phyloP scores from a whole-genome alignment of 2,888 invertebrate species.

The Drosophila kambysellisi region DNA sequence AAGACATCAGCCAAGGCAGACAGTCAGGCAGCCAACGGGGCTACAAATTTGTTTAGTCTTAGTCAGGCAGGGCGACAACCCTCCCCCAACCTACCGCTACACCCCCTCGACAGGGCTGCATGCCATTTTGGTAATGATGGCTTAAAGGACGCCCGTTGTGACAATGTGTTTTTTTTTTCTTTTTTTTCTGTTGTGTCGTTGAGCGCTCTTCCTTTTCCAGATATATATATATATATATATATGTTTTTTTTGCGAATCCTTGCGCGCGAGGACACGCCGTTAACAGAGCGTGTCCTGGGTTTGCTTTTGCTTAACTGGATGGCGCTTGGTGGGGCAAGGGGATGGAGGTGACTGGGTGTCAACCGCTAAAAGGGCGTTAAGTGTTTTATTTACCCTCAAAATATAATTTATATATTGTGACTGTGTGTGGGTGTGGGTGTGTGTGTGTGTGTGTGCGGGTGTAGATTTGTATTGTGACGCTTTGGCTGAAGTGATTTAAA shows the following conservation, averaged over 20 bases:
- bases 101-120: conserved; percentile 29
- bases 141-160: conserved; percentile 75
- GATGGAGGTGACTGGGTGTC: conserved; percentile 44
- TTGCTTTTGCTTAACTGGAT: conserved; percentile 47
- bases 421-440: conserved; percentile 29
- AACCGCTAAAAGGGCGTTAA: conserved; percentile 81
- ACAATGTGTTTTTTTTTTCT: conserved; percentile 64
- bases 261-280: conserved; percentile 68
- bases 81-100: neutral
- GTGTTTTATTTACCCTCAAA: conserved; percentile 80
- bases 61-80: conserved; percentile 46
- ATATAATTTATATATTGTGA: conserved; percentile 76
- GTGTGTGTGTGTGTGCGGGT: conserved; percentile 21
- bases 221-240: neutral
- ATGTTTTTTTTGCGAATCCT: conserved; percentile 39
- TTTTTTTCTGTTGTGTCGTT: conserved; percentile 7
- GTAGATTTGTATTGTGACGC: conserved; percentile 68
- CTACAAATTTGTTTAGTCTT: conserved; percentile 78
- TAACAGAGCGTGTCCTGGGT: conserved; percentile 75
- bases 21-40: conserved; percentile 40
- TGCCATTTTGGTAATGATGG: conserved; percentile 79
- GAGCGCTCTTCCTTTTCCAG: neutral
- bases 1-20: conserved; percentile 67
- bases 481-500: conserved; percentile 75
- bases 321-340: conserved; percentile 4